Evolutionary conservation across 2,888 invertebrate genomes (phyloP), one percentile per base, ranked within the genome.

Genomic region (Drymonia ruficornis): DNA sequence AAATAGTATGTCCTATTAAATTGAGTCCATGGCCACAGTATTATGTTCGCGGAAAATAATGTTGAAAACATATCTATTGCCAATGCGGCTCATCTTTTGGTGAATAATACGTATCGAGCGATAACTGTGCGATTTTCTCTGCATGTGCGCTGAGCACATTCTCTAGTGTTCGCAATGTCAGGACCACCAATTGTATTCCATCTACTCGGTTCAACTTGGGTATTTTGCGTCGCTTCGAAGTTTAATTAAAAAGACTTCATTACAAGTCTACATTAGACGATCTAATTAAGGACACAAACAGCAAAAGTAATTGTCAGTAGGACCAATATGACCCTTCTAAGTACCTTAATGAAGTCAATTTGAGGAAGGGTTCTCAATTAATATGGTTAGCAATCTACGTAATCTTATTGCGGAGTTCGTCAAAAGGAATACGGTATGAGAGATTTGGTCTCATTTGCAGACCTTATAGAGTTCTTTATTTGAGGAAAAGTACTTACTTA

Each of bases 201-300:
- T n/a, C n/a, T n/a, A n/a, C n/a, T n/a, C n/a, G n/a, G n/a, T n/a
- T n/a, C n/a, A n/a, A n/a, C n/a, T n/a, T n/a, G n/a, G n/a, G n/a
- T n/a, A n/a, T n/a, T n/a, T n/a, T 23, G 23, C 23, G 3, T 23
- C 7, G 3, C 3, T 6, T 23, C 23, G 7, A 1, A 2, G 23
- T 7, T 23, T 23, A 23, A 23, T n/a, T n/a, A 34, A 34, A 12
- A 12, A 6, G 4, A 7, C 31, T 34, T 34, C 31, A 34, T 34
- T 34, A 34, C 31, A n/a, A n/a, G 2, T 11, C 36, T 36, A 3
- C 4, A n/a, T n/a, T 36, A n/a, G n/a, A n/a, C n/a, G 36, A 4
- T 7, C 2, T 36, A 79, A 80, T 81, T 78, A 80, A 64, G 76
- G 79, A 72, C 70, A 70, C 68, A 72, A 74, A 70, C 71, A 63